Evolutionary conservation across 2,113 vertebrate genomes (phyloP).

Genomic region (Psilopsiagon aurifrons): DNA sequence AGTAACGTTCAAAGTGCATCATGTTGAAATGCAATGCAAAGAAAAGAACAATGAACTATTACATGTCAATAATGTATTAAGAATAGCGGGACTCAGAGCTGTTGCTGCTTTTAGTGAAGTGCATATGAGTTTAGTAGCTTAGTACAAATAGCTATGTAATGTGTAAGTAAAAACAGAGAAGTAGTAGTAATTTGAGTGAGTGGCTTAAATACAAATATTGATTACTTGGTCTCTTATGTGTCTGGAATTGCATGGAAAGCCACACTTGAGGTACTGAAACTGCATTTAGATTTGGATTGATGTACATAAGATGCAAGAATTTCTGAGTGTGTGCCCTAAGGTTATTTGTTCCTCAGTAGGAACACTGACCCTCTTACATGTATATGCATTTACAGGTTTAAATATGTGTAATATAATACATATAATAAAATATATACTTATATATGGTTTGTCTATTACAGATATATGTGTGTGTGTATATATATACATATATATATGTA

Average conservation of each 20-base stretch:
- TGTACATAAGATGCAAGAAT: background rate
- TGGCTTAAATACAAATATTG: background rate
- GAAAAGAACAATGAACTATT: background rate
- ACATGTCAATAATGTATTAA: background rate
- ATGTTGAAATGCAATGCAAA: background rate
- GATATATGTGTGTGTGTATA: too few relatives aligned
- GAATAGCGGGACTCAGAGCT: background rate
- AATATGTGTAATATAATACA: background rate
- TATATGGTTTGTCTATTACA: background rate
- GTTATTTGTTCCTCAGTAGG: background rate
- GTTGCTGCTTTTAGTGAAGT: background rate
- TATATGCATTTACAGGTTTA: background rate
- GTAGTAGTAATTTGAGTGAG: background rate
- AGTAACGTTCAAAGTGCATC: background rate
- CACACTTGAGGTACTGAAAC: background rate
- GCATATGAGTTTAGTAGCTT: background rate
- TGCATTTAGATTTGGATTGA: background rate
- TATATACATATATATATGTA: fast-evolving
- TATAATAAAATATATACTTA: background rate
- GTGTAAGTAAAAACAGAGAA: background rate
- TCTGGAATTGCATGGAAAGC: background rate
- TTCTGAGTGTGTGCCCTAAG: background rate
- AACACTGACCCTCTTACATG: background rate
- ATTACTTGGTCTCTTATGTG: background rate
- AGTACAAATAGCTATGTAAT: background rate